These are phyloP conservation scores for Drosophila novamexicana DNA, from an alignment of 1,140 invertebrate species.

Conservation along the genomic window DNA sequence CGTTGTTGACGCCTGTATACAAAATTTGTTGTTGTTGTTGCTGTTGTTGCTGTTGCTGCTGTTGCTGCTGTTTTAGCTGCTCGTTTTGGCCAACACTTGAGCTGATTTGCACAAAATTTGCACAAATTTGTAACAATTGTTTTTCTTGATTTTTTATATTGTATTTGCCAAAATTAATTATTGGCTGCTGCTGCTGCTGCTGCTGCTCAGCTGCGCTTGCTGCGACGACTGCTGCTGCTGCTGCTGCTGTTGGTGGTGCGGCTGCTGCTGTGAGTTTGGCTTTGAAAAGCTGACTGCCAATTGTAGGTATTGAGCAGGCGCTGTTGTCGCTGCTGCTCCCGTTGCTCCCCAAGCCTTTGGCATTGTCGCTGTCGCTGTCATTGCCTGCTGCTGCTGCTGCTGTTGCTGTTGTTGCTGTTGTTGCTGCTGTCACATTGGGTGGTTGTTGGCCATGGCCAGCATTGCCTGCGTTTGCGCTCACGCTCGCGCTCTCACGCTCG, in stretches of 20 bases:
- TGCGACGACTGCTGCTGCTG: constrained; percentile 66
- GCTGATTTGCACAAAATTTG: constrained; percentile 32
- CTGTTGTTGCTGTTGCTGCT: too few species aligned
- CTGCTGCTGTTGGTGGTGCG: constrained; percentile 38
- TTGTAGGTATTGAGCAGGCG: constrained; percentile 78
- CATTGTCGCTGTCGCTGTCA: constrained; percentile 1
- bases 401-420: constrained; percentile 15
- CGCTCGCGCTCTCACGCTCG: constrained; percentile 71
- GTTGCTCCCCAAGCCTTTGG: constrained; percentile 15
- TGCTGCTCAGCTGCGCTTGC: constrained; percentile 72
- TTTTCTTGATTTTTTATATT: constrained; percentile 10
- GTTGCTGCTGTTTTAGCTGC: constrained; percentile 18
- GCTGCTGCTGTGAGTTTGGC: constrained; percentile 61
- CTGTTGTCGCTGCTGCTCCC: constrained; percentile 49
- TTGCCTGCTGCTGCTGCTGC: constrained; percentile 10
- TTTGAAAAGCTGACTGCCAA: constrained; percentile 71
- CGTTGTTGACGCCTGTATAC: constrained; percentile 22
- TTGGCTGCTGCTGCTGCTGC: constrained; percentile 60
- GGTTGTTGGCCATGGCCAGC: constrained; percentile 64
- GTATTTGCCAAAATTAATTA: constrained; percentile 36
- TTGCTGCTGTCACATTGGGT: constrained; percentile 41
- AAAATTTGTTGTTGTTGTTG: constrained; percentile 29
- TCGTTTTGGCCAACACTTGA: constrained; percentile 5
- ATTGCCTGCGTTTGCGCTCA: constrained; percentile 50
- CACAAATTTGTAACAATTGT: constrained; percentile 27